Evolutionary conservation across 2,888 invertebrate species (phyloP).

Genomic region (Ceramica pisi): DNA sequence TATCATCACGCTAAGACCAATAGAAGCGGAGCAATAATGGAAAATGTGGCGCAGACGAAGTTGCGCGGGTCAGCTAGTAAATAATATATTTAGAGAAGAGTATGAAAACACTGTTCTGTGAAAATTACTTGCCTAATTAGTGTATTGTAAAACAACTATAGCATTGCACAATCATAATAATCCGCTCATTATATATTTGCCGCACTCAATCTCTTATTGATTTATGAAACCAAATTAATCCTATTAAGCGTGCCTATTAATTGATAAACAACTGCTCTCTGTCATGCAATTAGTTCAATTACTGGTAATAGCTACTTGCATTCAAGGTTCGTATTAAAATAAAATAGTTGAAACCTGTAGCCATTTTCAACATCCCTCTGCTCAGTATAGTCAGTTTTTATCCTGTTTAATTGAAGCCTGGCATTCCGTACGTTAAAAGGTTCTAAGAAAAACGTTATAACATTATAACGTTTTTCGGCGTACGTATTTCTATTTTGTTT

Average conservation of each 20-base stretch:
- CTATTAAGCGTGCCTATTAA: conserved; percentile 36
- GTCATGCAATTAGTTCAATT: conserved; percentile 35
- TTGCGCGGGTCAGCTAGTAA: no score
- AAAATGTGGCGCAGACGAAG: no score
- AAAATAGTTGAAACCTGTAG: background rate
- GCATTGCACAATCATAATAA: conserved; percentile 1
- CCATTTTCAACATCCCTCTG: background rate
- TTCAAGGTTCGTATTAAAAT: conserved; percentile 16
- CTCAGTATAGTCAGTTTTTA: background rate
- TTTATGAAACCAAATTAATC: conserved; percentile 47
- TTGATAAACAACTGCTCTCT: conserved; percentile 37
- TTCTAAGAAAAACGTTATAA: conserved; percentile 2
- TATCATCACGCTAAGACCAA: no score
- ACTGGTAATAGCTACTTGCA: conserved; percentile 15
- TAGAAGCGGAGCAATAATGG: no score
- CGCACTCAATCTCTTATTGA: conserved; percentile 42
- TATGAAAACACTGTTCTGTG: background rate
- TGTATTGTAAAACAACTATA: conserved; percentile 2
- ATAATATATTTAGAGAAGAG: background rate
- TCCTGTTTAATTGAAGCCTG: background rate
- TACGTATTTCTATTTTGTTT: background rate
- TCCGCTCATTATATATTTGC: conserved; percentile 10
- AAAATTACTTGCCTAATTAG: background rate
- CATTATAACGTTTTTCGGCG: no score
- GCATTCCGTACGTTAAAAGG: background rate